A percentile compares a stretch with the other conserved stretches of the same genome.
Conservation (phyloP, 2,797 vertebrate genomes). For the Oceanodroma leucorhoa region DNA sequence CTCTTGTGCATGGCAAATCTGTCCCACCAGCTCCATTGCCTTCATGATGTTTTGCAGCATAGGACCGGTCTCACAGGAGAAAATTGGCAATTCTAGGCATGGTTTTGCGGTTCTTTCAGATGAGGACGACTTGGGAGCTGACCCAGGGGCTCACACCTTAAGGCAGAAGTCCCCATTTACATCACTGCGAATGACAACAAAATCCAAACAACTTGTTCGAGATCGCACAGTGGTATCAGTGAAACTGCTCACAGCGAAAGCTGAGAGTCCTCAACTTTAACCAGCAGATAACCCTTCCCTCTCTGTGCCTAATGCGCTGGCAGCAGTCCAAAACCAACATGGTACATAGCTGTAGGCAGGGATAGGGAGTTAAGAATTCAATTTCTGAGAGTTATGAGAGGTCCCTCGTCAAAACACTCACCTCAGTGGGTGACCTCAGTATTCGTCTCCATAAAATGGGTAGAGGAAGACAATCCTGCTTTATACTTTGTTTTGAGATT, state of each 20-base stretch:
- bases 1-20: not conserved
- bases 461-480: not conserved
- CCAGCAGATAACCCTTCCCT: not conserved
- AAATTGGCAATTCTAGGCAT: not conserved
- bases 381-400: not conserved
- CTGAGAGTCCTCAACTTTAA: not conserved
- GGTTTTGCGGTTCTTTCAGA: not conserved
- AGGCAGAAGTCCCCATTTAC: not conserved
- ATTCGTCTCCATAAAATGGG: not conserved
- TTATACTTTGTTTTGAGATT: slow-evolving; percentile 6
- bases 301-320: not conserved
- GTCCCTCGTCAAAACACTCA: not conserved
- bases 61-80: not conserved
- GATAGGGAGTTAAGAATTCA: not conserved
- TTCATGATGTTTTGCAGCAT: not conserved
- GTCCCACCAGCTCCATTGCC: not conserved
- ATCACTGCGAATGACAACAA: not conserved
- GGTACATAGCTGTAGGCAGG: not conserved
- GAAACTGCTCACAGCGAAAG: not conserved
- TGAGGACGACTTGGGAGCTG: not conserved
- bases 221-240: not conserved
- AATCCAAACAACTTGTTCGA: not conserved
- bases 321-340: not conserved
- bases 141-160: not conserved
- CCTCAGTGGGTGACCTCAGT: not conserved